phyloP scores from a whole-genome alignment of 2,113 vertebrate genomes.

The Beaufortia kweichowensis region DNA sequence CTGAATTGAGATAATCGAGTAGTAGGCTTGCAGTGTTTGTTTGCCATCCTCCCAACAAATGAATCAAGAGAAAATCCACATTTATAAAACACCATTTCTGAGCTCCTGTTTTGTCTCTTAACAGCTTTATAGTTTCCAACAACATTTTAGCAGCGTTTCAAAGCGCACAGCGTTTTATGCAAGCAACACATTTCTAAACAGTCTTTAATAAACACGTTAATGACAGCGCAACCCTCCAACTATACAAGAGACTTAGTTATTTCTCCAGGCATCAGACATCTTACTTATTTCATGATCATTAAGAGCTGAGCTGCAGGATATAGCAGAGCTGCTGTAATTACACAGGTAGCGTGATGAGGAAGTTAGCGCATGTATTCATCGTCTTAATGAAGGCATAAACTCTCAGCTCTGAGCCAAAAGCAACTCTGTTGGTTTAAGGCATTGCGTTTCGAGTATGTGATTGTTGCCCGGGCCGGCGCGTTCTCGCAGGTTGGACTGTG shows the following conservation, averaged over 20 bases:
- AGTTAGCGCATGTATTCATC: slow-evolving; percentile 50
- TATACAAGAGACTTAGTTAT: slow-evolving; percentile 49
- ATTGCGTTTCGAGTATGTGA: not conserved
- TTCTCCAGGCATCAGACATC: slow-evolving; percentile 54
- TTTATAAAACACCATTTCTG: not conserved
- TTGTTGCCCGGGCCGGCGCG: not conserved
- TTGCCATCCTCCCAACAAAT: not conserved
- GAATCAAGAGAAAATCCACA: not conserved
- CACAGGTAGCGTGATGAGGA: slow-evolving; percentile 51
- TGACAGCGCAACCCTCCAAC: slow-evolving; percentile 46
- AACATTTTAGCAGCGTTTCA: slow-evolving; percentile 22
- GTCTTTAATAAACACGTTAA: slow-evolving; percentile 53
- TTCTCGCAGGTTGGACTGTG: not conserved
- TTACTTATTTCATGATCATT: slow-evolving; percentile 55
- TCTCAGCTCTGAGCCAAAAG: slow-evolving; percentile 47
- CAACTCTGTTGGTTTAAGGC: slow-evolving; percentile 36
- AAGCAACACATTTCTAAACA: slow-evolving; percentile 40
- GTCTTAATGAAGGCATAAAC: slow-evolving; percentile 59
- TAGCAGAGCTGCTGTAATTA: slow-evolving; percentile 56
- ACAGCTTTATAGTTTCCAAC: slow-evolving; percentile 18
- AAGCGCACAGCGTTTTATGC: slow-evolving; percentile 33
- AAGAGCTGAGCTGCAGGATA: slow-evolving; percentile 50
- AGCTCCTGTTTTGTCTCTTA: not conserved
- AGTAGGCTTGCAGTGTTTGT: too few relatives aligned
- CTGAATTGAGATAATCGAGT: too few relatives aligned